These are phyloP conservation scores for Diprion similis DNA, from an alignment of 1,140 invertebrate genomes.

Conservation along the genomic window DNA sequence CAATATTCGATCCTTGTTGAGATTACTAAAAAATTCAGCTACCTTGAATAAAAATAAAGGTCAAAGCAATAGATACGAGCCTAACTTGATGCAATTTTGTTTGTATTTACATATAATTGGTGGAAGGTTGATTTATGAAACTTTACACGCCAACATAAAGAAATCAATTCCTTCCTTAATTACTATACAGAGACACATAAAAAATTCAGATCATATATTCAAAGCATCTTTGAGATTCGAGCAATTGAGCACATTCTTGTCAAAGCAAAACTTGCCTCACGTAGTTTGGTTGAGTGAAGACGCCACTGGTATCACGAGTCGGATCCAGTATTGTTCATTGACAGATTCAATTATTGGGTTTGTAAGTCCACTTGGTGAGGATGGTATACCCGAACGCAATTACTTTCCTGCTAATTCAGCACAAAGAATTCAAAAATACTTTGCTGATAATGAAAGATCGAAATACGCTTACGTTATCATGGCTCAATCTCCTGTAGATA, in stretches of 20 bases:
- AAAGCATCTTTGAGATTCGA: conserved; percentile 1
- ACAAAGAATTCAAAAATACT: conserved; percentile 25
- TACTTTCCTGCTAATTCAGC: conserved; percentile 21
- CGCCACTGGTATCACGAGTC: not conserved
- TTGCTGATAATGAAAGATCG: conserved; percentile 20
- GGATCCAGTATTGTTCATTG: conserved; percentile 13
- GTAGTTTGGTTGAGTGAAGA: conserved; percentile 8
- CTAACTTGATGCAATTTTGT: not conserved
- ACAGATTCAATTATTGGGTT: conserved; percentile 17
- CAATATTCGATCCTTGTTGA: not conserved
- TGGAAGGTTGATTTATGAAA: not conserved
- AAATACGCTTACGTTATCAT: conserved; percentile 24
- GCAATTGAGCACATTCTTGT: not conserved
- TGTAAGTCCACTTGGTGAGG: not conserved
- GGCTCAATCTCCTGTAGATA: conserved; percentile 26
- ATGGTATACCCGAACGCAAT: conserved; percentile 12
- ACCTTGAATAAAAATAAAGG: not conserved
- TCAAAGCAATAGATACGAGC: not conserved
- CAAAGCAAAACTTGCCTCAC: not conserved
- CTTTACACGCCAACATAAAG: not conserved
- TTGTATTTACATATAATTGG: conserved; percentile 2
- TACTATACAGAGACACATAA: not conserved
- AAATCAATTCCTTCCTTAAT: not conserved
- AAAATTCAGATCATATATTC: not conserved
- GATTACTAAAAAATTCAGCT: not conserved